Evolutionary conservation across 2,888 invertebrate species (phyloP), one percentile per base, ranked within the genome.

Genomic region (Apoda limacodes): DNA sequence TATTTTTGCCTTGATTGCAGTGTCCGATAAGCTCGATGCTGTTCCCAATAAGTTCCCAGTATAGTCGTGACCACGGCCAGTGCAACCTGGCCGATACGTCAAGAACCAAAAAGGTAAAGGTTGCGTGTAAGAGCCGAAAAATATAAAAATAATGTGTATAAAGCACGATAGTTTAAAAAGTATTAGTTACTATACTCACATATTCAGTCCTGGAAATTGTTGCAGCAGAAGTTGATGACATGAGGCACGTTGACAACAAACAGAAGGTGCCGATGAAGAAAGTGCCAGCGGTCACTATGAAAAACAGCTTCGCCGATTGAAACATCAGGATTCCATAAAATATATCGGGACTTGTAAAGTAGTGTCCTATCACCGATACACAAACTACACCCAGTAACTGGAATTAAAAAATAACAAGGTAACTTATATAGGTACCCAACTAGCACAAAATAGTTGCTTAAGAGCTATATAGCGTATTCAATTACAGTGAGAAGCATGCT

Each of bases 211-310:
- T 93, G 1, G 92, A 85, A 50, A 94, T 86, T 45, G 93, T 88
- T 17, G 90, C 87, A n/a, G 92, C 88, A 0, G 93, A 90, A 9
- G 92, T 86, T 27, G 92, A 76, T 2, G 93, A 93, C 17, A 88
- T 74, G n/a, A 93, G 49, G 46, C 89, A 92, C 1, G 93, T 85
- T 3, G 88, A 53, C 22, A 93, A 64, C 22, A 93, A 60, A 41
- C 91, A 85, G 52, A 89, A 89, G 12, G 92, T 93, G 28, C 89
- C 88, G 38, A 93, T 86, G 58, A 93, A 78, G 56, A 91, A 93
- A 9, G 93, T 82, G 0, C 89, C 88, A 1, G 88, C 82, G 58
- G 91, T 88, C 34, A 93, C 64, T 14, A 91, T 71, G 63, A 88
- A 89, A 66, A 93, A 92, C 11, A 89, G 64, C 50, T 87, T 86